phyloP scores from a whole-genome alignment of 64 coral and sea anemone species.

The Stichodactyla mertensii region DNA sequence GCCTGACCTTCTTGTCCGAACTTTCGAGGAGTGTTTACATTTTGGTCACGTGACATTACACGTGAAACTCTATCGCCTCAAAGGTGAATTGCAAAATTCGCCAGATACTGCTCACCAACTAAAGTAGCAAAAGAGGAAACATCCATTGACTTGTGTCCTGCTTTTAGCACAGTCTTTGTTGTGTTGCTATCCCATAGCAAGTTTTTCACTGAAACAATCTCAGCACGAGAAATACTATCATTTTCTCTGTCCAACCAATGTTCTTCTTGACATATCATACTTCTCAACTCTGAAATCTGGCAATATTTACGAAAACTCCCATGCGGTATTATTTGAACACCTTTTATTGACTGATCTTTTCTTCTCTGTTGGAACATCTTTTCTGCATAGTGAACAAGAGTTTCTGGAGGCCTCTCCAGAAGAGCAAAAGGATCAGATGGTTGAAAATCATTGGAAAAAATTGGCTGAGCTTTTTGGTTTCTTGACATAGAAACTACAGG shows the following conservation, averaged over 20 bases:
- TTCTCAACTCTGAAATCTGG: background rate
- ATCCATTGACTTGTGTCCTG: conserved; percentile 41
- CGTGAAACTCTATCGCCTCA: no score
- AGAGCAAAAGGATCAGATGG: background rate
- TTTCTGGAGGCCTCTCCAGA: background rate
- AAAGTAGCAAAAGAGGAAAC: conserved; percentile 49
- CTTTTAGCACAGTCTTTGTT: background rate
- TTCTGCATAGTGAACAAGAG: background rate
- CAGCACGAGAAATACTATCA: background rate
- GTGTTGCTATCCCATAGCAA: background rate
- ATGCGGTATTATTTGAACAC: background rate
- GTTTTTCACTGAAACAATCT: background rate
- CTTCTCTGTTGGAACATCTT: background rate
- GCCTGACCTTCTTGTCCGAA: no score
- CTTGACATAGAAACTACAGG: background rate
- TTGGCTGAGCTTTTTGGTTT: background rate
- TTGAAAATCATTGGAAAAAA: background rate
- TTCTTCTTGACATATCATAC: background rate
- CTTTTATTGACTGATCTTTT: background rate
- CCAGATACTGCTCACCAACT: conserved; percentile 36
- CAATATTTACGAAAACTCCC: background rate
- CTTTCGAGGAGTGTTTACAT: no score
- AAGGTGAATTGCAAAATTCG: conserved; percentile 50
- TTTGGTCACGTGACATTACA: no score
- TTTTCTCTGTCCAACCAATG: background rate